Conservation (phyloP, 2,888 invertebrate species). For the Heliconius charithonia region DNA sequence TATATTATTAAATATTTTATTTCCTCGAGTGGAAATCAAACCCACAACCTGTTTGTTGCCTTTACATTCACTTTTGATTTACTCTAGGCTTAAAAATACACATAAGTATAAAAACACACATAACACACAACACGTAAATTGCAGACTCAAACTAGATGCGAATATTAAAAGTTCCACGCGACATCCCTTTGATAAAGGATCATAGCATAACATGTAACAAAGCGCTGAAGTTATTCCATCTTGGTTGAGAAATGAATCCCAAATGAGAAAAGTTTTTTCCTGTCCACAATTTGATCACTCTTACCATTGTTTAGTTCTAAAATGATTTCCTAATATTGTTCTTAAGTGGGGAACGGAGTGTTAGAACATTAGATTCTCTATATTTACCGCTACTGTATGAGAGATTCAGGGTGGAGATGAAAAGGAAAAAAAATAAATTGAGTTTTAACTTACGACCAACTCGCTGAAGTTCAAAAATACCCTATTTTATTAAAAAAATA, state of each 20-base stretch:
- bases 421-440: too few species aligned
- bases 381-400: too few species aligned
- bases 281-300: slow-evolving; percentile 43
- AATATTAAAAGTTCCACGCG: slow-evolving; percentile 22
- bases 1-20: too few species aligned
- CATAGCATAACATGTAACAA: slow-evolving; percentile 33
- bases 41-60: background rate
- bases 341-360: background rate
- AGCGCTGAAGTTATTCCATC: slow-evolving; percentile 53
- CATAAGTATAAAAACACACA: background rate
- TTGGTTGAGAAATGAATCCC: slow-evolving; percentile 51
- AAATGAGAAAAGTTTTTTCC: slow-evolving; percentile 56
- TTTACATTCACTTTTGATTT: too few species aligned
- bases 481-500: too few species aligned
- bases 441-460: too few species aligned
- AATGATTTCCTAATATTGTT: slow-evolving; percentile 37
- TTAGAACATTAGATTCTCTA: too few species aligned
- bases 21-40: too few species aligned
- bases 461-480: too few species aligned
- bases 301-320: slow-evolving; percentile 26
- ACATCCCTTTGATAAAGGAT: slow-evolving; percentile 34
- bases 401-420: too few species aligned
- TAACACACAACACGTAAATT: background rate
- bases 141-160: slow-evolving; percentile 9
- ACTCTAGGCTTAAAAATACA: background rate